Base-by-base conservation (phyloP, 2,113 vertebrate genomes). In the Synchiropus splendidus region DNA sequence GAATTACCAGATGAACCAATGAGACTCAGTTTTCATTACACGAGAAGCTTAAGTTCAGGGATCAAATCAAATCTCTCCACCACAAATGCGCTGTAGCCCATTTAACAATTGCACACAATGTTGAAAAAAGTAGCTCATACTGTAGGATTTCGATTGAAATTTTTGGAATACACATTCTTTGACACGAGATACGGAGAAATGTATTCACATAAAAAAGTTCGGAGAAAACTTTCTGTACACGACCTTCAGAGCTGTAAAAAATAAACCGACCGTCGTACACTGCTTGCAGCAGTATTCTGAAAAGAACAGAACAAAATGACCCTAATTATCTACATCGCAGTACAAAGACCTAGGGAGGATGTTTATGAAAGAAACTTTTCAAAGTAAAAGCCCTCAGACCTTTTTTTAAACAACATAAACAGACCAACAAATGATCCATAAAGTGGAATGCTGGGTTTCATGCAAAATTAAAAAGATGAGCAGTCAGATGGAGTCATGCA, bases 141-240 rank as follows among this genome's bases (percentile, higher is more conserved):
- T 27, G 21, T 27, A 5, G 21, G 21, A n/a, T n/a, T 36, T 67
- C 58, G 55, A 42, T 54, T 54, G 62, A 57, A 62, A 48, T 63
- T 59, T 37, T 62, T 37, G 50, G 51, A 77, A 71, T 45, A 49
- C 64, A 70, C 64, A 39, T 50, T 72, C 30, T 64, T 73, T 17
- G 61, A 71, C 68, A 78, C 59, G 74, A 42, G 39, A 69, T 60
- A 75, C 64, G 61, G 75, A 43, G 75, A 65, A 68, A 75, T 72
- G 66, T 34, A 58, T 68, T 62, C 58, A 64, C 51, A 77, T 75
- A 84, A 69, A 61, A 74, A 43, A 67, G 37, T 46, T 70, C 37
- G 62, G 79, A 72, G 55, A 47, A 55, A 77, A 66, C 39, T 53
- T 68, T 43, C 73, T 81, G 72, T 82, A 82, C 81, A 84, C 75